These are phyloP conservation scores for Syngnathus floridae DNA, from an alignment of 2,113 vertebrate species.

Conservation along the genomic window DNA sequence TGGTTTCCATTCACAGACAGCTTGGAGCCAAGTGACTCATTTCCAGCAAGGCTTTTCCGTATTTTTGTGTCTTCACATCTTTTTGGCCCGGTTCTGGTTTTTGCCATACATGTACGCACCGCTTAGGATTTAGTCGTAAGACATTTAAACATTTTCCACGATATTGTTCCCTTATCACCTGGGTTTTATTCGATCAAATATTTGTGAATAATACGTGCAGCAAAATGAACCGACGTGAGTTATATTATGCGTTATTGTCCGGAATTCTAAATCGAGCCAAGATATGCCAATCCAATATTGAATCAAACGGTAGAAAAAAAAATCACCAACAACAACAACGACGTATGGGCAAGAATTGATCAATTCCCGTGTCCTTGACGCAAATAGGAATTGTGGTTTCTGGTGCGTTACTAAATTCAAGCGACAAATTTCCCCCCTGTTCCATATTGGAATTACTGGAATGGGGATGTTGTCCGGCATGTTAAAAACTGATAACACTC, in stretches of 20 bases:
- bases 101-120: background rate
- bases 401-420: constrained; percentile 33
- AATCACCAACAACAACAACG: too few species aligned
- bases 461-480: constrained; percentile 6
- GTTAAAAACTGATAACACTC: constrained; percentile 30
- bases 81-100: background rate
- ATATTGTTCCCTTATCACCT: background rate
- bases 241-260: background rate
- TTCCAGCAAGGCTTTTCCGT: constrained; percentile 9
- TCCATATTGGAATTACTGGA: background rate
- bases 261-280: background rate
- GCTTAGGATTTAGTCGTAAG: background rate
- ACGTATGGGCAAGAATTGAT: constrained; percentile 1
- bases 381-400: constrained; percentile 13
- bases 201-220: background rate
- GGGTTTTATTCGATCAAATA: background rate
- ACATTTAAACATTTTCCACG: background rate
- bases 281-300: too few species aligned
- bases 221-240: background rate
- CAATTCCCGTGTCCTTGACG: constrained; percentile 8
- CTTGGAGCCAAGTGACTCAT: constrained; percentile 27
- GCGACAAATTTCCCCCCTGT: constrained; percentile 7
- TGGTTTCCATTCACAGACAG: constrained; percentile 21
- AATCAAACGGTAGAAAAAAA: background rate
- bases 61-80: background rate